phyloP scores from a whole-genome alignment of 92 coral and sea anemone genomes.

The Pocillopora meandrina region DNA sequence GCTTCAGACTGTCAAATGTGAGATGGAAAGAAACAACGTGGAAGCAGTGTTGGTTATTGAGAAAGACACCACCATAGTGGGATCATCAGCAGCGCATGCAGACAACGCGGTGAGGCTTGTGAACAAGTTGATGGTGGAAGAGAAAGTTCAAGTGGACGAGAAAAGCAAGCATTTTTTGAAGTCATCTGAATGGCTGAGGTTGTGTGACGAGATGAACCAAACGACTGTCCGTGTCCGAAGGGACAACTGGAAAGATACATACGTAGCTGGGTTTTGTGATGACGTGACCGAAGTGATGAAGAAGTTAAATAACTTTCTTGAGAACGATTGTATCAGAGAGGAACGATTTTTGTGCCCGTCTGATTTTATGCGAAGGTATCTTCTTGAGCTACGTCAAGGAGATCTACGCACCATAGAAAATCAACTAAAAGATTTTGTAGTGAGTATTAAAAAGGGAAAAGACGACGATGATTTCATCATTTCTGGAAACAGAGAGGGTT shows the following conservation, averaged over 20 bases:
- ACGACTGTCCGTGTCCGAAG: constrained; percentile 33
- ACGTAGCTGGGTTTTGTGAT: constrained; percentile 57
- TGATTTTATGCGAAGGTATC: too few species aligned
- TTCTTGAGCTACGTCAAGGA: too few species aligned
- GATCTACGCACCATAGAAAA: too few species aligned
- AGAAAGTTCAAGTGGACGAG: constrained; percentile 52
- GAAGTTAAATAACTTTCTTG: constrained; percentile 48
- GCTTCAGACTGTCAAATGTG: constrained; percentile 33
- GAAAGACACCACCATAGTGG: constrained; percentile 31
- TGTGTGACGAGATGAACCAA: constrained; percentile 37
- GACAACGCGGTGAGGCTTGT: constrained; percentile 50
- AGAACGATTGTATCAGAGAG: constrained; percentile 41
- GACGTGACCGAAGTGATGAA: constrained; percentile 52
- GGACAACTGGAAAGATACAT: constrained; percentile 50
- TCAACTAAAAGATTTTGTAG: too few species aligned
- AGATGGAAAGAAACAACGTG: constrained; percentile 39
- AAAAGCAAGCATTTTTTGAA: constrained; percentile 26
- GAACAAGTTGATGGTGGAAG: constrained; percentile 40
- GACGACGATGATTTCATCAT: too few species aligned
- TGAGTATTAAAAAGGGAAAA: too few species aligned
- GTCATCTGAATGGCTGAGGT: constrained; percentile 43
- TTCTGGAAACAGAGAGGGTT: constrained; percentile 65
- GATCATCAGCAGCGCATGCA: constrained; percentile 48
- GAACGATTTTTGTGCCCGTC: constrained; percentile 14
- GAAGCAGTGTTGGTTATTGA: constrained; percentile 63